These are phyloP conservation scores for Pomatorhinus ruficollis DNA, from an alignment of 2,113 vertebrate species.

Conservation along the genomic window DNA sequence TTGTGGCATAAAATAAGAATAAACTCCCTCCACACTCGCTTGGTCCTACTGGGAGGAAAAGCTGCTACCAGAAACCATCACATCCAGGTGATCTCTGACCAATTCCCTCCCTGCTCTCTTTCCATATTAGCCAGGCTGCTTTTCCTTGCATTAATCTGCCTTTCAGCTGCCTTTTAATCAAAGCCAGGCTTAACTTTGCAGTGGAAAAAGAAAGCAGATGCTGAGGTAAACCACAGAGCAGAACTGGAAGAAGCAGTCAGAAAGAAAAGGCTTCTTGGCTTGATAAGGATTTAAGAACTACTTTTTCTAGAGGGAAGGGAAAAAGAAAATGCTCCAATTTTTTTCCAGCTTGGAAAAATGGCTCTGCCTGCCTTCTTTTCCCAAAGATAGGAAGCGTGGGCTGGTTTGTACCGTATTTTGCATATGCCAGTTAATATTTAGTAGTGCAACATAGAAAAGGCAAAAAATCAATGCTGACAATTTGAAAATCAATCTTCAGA, in stretches of 20 bases:
- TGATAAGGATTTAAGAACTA: slow-evolving; percentile 10
- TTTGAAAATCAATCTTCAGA: not conserved
- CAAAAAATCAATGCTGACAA: not conserved
- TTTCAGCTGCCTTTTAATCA: slow-evolving; percentile 32
- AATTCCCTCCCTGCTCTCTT: not conserved
- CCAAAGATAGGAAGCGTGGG: not conserved
- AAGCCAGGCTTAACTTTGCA: not conserved
- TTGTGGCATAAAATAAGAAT: not conserved
- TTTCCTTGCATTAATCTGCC: slow-evolving; percentile 20
- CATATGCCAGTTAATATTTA: not conserved
- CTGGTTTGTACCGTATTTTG: not conserved
- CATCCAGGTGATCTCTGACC: not conserved
- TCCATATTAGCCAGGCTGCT: not conserved
- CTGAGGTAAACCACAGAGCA: slow-evolving; percentile 9
- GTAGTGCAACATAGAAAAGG: not conserved
- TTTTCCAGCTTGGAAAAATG: not conserved
- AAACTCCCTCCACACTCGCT: not conserved
- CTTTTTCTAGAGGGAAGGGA: not conserved
- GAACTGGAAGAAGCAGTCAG: not conserved
- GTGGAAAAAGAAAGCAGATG: slow-evolving; percentile 31
- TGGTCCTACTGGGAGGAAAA: not conserved
- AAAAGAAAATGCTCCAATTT: not conserved
- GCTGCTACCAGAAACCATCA: not conserved
- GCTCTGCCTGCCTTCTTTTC: not conserved
- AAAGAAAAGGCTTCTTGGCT: not conserved